These are phyloP conservation scores for Brachypalpus laphriformis DNA, from an alignment of 2,888 invertebrate species.

Conservation along the genomic window DNA sequence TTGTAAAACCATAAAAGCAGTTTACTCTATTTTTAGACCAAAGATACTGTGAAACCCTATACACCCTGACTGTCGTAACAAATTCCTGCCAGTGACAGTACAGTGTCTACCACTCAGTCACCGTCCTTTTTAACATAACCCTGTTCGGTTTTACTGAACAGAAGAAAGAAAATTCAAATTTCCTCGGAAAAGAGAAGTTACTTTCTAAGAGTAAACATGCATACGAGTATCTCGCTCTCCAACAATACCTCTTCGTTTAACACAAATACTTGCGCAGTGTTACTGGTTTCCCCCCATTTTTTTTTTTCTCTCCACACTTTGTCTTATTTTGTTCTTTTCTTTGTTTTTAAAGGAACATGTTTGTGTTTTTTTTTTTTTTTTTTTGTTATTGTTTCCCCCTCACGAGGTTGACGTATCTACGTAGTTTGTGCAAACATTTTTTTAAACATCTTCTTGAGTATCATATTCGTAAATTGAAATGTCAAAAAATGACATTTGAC, in stretches of 20 bases:
- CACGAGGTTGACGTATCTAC: not conserved
- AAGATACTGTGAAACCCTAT: not conserved
- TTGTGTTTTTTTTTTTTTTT: not conserved
- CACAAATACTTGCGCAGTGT: slow-evolving; percentile 66
- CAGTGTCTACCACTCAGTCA: slow-evolving; percentile 6
- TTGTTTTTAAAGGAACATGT: slow-evolving; percentile 20
- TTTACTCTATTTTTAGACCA: not conserved
- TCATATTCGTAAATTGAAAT: slow-evolving; percentile 11
- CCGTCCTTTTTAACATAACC: not conserved
- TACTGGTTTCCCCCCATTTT: slow-evolving; percentile 21
- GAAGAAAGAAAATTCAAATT: slow-evolving; percentile 27
- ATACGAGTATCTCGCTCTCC: not conserved
- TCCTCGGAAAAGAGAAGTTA: slow-evolving; percentile 31
- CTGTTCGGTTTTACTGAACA: not conserved
- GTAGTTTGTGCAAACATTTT: not conserved
- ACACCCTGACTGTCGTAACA: not conserved
- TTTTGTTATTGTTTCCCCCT: not conserved
- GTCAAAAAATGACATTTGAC: slow-evolving; percentile 39
- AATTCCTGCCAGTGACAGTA: slow-evolving; percentile 32
- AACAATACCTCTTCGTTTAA: slow-evolving; percentile 51
- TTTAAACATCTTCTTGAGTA: not conserved
- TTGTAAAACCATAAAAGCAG: not conserved
- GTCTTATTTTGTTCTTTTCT: slow-evolving; percentile 27
- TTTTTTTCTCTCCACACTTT: slow-evolving; percentile 7
- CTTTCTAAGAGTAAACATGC: slow-evolving; percentile 13